Evolutionary conservation across 2,888 invertebrate species (phyloP).

Genomic region (Smittia aterrima): DNA sequence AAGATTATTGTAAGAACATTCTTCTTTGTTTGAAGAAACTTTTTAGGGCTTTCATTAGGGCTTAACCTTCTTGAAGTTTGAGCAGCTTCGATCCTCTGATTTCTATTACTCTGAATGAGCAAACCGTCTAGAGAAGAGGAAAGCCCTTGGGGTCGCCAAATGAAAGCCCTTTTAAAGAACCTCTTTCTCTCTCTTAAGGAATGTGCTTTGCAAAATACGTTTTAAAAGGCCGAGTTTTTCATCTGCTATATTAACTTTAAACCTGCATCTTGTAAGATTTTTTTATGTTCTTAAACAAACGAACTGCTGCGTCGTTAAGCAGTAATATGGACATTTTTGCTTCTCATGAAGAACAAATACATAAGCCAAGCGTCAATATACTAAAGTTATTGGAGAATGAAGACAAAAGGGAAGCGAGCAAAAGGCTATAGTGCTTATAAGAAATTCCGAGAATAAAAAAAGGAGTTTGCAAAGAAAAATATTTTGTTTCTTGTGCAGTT

Average conservation of each 20-base stretch:
- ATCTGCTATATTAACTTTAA: not conserved
- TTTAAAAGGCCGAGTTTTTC: too few species aligned
- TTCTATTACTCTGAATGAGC: too few species aligned
- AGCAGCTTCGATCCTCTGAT: too few species aligned
- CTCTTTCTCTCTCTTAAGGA: too few species aligned
- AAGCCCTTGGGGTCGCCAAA: too few species aligned
- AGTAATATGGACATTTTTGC: constrained; percentile 30
- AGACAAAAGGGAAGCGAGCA: not conserved
- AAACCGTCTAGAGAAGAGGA: too few species aligned
- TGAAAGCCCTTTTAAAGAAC: too few species aligned
- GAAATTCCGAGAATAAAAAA: constrained; percentile 31
- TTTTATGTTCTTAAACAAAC: constrained; percentile 1
- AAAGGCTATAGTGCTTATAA: not conserved
- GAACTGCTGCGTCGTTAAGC: constrained; percentile 3
- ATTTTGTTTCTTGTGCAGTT: constrained; percentile 28
- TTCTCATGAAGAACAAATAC: not conserved
- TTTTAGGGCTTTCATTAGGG: too few species aligned
- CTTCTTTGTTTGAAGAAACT: too few species aligned
- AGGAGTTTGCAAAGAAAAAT: not conserved
- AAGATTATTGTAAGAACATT: too few species aligned
- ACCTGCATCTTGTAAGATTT: constrained; percentile 14
- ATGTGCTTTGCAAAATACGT: too few species aligned
- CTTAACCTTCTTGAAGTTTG: too few species aligned
- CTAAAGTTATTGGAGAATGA: not conserved
- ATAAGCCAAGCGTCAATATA: constrained; percentile 6